These are phyloP conservation scores for Erebia ligea DNA, from an alignment of 2,888 invertebrate species.

Conservation along the genomic window DNA sequence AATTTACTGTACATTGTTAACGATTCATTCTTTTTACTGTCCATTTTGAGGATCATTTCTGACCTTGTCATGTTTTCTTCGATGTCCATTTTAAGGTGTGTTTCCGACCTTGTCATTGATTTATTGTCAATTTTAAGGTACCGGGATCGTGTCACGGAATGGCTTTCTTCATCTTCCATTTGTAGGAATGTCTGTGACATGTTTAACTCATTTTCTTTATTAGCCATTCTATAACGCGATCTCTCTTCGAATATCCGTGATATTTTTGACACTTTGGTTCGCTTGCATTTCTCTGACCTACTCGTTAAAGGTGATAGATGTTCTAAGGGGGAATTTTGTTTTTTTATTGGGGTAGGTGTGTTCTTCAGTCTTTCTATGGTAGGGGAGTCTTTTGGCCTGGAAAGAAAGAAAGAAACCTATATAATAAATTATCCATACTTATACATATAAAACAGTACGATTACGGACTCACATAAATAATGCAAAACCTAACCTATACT, in stretches of 20 bases:
- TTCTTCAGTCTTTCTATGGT: constrained; percentile 56
- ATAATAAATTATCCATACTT: neutral
- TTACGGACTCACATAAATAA: too few relatives aligned
- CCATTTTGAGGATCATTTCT: constrained; percentile 41
- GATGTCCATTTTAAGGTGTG: neutral
- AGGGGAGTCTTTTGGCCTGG: constrained; percentile 51
- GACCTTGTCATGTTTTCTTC: constrained; percentile 31
- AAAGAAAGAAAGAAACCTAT: neutral
- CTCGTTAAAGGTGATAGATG: constrained; percentile 46
- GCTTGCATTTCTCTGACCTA: constrained; percentile 37
- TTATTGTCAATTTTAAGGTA: neutral
- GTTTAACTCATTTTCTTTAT: constrained; percentile 50
- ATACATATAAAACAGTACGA: too few relatives aligned
- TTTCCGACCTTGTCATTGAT: neutral
- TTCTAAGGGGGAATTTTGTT: constrained; percentile 48
- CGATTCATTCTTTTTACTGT: neutral
- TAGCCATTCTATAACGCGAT: constrained; percentile 62
- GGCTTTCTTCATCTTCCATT: neutral
- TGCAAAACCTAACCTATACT: too few relatives aligned
- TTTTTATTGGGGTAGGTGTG: constrained; percentile 39
- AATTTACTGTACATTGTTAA: neutral
- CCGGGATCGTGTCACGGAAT: neutral
- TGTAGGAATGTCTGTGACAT: constrained; percentile 48
- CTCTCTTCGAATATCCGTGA: constrained; percentile 68
- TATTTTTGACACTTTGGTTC: constrained; percentile 63